Evolutionary conservation across 64 coral and sea anemone species (phyloP).

Genomic region (Porites australiensis): DNA sequence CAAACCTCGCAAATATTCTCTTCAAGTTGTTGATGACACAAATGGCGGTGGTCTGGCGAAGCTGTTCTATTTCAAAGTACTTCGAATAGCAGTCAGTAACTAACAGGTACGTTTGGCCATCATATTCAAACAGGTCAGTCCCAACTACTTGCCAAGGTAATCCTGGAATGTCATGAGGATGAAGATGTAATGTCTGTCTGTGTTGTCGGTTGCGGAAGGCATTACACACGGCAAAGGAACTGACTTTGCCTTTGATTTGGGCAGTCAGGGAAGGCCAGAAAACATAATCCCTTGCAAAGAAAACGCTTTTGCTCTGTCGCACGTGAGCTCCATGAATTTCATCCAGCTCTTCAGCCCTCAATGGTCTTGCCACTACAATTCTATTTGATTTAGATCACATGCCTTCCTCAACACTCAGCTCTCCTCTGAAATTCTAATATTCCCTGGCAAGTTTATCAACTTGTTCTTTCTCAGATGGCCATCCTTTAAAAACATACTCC

Average conservation of each 20-base stretch:
- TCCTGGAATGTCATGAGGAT: conserved; percentile 54
- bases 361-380: too few species aligned
- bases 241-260: conserved; percentile 60
- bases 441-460: conserved; percentile 73
- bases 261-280: conserved; percentile 58
- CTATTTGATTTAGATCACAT: background rate
- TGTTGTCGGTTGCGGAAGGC: conserved; percentile 58
- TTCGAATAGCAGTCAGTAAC: conserved; percentile 72
- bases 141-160: conserved; percentile 51
- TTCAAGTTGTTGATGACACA: conserved; percentile 73
- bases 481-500: conserved; percentile 65
- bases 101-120: conserved; percentile 35
- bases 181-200: conserved; percentile 43
- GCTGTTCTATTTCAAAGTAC: conserved; percentile 59
- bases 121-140: conserved; percentile 67
- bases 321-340: conserved; percentile 66
- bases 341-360: background rate
- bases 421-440: conserved; percentile 62
- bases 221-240: conserved; percentile 31
- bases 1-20: conserved; percentile 30
- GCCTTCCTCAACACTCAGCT: conserved; percentile 69
- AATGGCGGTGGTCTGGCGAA: conserved; percentile 35
- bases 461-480: conserved; percentile 38
- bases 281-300: conserved; percentile 62
- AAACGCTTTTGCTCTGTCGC: background rate